phyloP scores from a whole-genome alignment of 30 jellyfish, hydroid and myxozoan genomes.

The Pseudorhiza aurosa region DNA sequence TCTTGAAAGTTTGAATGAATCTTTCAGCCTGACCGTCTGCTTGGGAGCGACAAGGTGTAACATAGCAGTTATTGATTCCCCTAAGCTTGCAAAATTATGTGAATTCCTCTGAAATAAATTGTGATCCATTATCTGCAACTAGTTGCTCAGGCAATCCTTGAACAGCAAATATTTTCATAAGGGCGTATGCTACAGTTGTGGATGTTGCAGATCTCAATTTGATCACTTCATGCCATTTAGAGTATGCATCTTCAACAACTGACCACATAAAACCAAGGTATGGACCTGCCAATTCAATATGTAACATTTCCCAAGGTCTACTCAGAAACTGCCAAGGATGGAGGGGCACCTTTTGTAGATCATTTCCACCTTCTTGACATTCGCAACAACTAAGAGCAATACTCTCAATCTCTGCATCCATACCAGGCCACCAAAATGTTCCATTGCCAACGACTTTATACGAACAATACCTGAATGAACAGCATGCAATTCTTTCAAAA shows the following conservation, averaged over 20 bases:
- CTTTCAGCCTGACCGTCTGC: constrained; percentile 57
- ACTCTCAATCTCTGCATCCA: constrained; percentile 67
- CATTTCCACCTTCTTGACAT: constrained; percentile 67
- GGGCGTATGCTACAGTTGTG: constrained; percentile 46
- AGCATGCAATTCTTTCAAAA: constrained; percentile 70
- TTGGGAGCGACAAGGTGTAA: constrained; percentile 63
- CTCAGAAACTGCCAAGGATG: constrained; percentile 63
- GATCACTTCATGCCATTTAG: constrained; percentile 55
- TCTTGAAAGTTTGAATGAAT: constrained; percentile 58
- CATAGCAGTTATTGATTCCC: constrained; percentile 68
- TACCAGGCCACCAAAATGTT: constrained; percentile 73
- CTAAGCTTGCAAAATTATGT: constrained; percentile 51
- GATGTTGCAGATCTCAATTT: constrained; percentile 37
- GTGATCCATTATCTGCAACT: constrained; percentile 68
- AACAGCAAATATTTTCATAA: constrained; percentile 61
- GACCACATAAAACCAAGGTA: constrained; percentile 57
- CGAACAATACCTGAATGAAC: constrained; percentile 72
- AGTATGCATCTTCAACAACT: constrained; percentile 69
- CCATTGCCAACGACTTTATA: constrained; percentile 70
- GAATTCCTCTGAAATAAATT: constrained; percentile 70
- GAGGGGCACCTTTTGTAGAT: constrained; percentile 45
- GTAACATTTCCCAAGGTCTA: constrained; percentile 37
- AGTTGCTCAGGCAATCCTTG: constrained; percentile 67
- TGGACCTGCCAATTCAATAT: constrained; percentile 67
- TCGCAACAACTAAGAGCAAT: constrained; percentile 69